phyloP scores from a whole-genome alignment of 2,888 invertebrate genomes.

The Aspidapion aeneum region DNA sequence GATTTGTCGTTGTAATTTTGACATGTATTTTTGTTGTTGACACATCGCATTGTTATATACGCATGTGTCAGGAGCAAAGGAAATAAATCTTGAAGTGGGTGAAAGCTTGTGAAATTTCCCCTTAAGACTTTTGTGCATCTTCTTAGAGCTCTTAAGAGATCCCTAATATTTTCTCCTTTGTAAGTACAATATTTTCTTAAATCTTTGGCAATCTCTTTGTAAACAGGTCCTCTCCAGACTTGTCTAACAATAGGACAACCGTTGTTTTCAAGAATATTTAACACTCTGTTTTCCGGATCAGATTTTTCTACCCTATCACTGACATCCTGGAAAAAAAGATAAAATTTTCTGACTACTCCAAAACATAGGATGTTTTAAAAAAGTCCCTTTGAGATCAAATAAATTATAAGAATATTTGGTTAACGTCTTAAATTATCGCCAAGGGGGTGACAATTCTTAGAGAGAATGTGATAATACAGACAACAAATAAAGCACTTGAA shows the following conservation, averaged over 20 bases:
- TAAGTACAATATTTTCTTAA: constrained; percentile 89
- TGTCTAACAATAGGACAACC: constrained; percentile 65
- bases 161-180: constrained; percentile 82
- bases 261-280: constrained; percentile 68
- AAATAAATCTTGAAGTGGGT: constrained; percentile 94
- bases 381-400: constrained; percentile 55
- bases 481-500: too few relatives aligned
- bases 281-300: constrained; percentile 61
- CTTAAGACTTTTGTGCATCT: constrained; percentile 92
- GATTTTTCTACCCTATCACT: constrained; percentile 96
- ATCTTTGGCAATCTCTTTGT: constrained; percentile 81
- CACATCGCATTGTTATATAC: constrained; percentile 76
- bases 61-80: constrained; percentile 82
- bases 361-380: constrained; percentile 88
- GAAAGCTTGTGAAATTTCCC: constrained; percentile 87
- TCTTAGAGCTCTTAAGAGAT: constrained; percentile 87
- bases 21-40: constrained; percentile 63
- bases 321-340: constrained; percentile 91
- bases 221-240: constrained; percentile 87
- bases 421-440: constrained; percentile 88
- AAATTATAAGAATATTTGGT: constrained; percentile 78
- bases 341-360: constrained; percentile 84
- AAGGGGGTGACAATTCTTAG: constrained; percentile 88
- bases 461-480: constrained; percentile 92
- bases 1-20: constrained; percentile 60